phyloP scores from a whole-genome alignment of 2,888 invertebrate genomes.

The Coenonympha glycerion region DNA sequence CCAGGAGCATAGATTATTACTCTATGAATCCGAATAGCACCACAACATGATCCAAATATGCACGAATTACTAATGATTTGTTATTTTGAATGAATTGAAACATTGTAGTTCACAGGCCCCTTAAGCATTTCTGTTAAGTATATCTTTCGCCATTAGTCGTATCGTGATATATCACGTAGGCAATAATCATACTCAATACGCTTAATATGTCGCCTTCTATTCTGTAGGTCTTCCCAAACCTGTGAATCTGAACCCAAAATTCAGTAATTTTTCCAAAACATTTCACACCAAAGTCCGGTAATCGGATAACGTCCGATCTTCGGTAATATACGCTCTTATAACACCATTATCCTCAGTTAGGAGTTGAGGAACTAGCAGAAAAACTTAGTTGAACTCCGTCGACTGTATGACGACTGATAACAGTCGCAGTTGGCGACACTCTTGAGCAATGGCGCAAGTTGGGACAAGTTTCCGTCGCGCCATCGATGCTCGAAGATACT shows the following conservation, averaged over 20 bases:
- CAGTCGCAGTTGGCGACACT: conserved; percentile 41
- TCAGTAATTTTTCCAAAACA: conserved; percentile 8
- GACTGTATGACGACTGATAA: conserved; percentile 69
- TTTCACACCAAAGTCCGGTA: conserved; percentile 5
- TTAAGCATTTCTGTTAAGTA: too few species aligned
- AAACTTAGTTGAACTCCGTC: conserved; percentile 54
- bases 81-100: too few species aligned
- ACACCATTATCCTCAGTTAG: conserved; percentile 30
- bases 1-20: too few species aligned
- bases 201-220: too few species aligned
- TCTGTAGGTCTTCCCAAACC: too few species aligned
- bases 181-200: too few species aligned
- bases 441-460: conserved; percentile 46
- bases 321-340: conserved; percentile 29
- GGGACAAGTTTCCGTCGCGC: conserved; percentile 18
- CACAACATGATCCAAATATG: too few species aligned
- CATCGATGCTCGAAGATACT: conserved; percentile 23
- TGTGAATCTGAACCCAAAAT: not conserved
- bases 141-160: too few species aligned
- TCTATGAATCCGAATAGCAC: too few species aligned
- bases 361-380: conserved; percentile 41
- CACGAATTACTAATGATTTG: too few species aligned
- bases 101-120: too few species aligned
- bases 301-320: conserved; percentile 26
- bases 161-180: too few species aligned